Conservation (phyloP, 2,797 vertebrate species). For the Coracias cyanogaster region DNA sequence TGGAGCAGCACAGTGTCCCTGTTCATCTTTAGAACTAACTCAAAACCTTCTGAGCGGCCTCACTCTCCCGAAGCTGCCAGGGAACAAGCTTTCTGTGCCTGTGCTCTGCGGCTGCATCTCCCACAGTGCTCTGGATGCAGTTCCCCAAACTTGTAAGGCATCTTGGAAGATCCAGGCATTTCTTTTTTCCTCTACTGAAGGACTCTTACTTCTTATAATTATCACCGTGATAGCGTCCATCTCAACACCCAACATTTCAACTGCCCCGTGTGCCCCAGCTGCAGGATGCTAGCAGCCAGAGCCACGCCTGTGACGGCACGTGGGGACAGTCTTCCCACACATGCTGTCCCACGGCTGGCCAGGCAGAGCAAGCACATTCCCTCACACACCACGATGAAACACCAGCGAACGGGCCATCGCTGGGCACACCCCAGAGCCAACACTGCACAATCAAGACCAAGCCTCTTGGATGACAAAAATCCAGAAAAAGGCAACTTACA, state of each 20-base stretch:
- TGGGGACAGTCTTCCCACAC: not conserved
- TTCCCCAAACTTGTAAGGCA: not conserved
- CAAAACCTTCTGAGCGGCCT: not conserved
- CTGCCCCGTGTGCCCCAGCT: too few relatives aligned
- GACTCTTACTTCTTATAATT: not conserved
- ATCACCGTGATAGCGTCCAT: not conserved
- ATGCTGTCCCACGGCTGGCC: rapidly evolving
- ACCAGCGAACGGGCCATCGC: not conserved
- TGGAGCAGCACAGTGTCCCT: not conserved
- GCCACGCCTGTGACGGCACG: rapidly evolving
- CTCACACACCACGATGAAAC: not conserved
- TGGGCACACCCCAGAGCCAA: not conserved
- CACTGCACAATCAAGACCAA: too few relatives aligned
- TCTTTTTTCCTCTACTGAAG: not conserved
- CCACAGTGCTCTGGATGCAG: not conserved
- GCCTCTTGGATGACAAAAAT: not conserved
- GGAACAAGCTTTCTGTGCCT: not conserved
- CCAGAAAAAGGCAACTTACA: not conserved
- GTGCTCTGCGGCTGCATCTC: not conserved
- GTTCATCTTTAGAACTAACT: not conserved
- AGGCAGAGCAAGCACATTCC: too few relatives aligned
- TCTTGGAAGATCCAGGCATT: not conserved
- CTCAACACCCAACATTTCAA: not conserved
- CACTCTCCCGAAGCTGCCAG: not conserved
- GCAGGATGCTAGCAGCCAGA: not conserved